Conservation (phyloP, 2,888 invertebrate genomes). For the Tachina grossa region DNA sequence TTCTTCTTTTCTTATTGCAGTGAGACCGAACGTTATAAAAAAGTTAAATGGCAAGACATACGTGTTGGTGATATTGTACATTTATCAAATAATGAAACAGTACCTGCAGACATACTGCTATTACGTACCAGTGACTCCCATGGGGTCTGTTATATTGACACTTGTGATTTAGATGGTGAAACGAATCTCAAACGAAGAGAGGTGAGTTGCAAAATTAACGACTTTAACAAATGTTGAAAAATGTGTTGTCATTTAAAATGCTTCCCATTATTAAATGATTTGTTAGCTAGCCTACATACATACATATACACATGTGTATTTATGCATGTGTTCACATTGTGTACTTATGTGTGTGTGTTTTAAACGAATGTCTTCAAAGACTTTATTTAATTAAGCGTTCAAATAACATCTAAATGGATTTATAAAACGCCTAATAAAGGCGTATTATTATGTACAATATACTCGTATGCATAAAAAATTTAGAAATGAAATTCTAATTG, state of each 20-base stretch:
- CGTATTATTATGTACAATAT: background rate
- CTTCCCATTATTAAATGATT: slow-evolving; percentile 45
- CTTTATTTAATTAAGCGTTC: slow-evolving; percentile 32
- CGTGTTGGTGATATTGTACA: slow-evolving; percentile 97
- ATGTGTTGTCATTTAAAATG: slow-evolving; percentile 34
- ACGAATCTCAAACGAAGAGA: slow-evolving; percentile 96
- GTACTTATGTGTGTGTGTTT: background rate
- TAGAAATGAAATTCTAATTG: background rate
- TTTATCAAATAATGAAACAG: slow-evolving; percentile 97
- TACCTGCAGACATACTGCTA: slow-evolving; percentile 97
- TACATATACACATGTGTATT: no score
- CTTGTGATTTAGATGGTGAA: slow-evolving; percentile 98
- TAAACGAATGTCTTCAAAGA: background rate
- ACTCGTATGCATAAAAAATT: background rate
- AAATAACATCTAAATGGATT: background rate
- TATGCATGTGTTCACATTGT: no score
- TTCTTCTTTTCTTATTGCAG: slow-evolving; percentile 82
- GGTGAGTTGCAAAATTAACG: slow-evolving; percentile 82
- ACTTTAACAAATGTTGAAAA: background rate
- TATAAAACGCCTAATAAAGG: background rate
- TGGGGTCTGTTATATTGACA: slow-evolving; percentile 96
- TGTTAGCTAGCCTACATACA: background rate
- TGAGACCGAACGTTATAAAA: slow-evolving; percentile 91
- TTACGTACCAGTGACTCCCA: slow-evolving; percentile 93
- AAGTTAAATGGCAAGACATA: slow-evolving; percentile 94